Evolutionary conservation across 53 echinoderm and acorn worm genomes (phyloP).

Genomic region (Luidia sarsii): DNA sequence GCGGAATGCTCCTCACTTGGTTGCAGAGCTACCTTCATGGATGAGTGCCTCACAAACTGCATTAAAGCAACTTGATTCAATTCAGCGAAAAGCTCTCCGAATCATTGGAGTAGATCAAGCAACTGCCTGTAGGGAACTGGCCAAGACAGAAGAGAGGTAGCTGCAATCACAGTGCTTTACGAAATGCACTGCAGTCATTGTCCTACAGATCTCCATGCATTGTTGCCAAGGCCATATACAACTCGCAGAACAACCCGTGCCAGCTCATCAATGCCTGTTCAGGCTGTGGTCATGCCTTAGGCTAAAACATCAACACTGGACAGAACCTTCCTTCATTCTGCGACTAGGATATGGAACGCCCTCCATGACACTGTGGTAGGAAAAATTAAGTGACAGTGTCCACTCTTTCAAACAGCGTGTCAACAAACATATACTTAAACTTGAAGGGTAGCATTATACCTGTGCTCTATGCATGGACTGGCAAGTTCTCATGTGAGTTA

Average conservation of each 20-base stretch:
- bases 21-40: constrained; percentile 6
- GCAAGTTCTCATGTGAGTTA: no score
- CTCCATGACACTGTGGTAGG: constrained; percentile 45
- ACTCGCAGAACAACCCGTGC: constrained; percentile 19
- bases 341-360: constrained; percentile 36
- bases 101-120: constrained; percentile 44
- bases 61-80: constrained; percentile 34
- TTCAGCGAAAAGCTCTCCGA: constrained; percentile 41
- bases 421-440: no score
- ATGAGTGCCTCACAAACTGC: constrained; percentile 45
- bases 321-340: constrained; percentile 53
- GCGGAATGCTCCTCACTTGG: background rate
- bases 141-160: constrained; percentile 34
- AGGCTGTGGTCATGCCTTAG: background rate
- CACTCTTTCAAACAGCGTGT: constrained; percentile 28
- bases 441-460: no score
- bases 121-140: background rate
- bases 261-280: constrained; percentile 10
- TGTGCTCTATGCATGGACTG: no score
- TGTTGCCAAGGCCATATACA: no score
- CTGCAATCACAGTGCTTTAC: constrained; percentile 43
- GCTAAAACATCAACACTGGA: constrained; percentile 32
- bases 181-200: constrained; percentile 58
- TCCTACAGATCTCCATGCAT: constrained; percentile 34
- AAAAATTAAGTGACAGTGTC: background rate